Evolutionary conservation across 2,797 vertebrate genomes (phyloP).

Genomic region (Danio albolineatus): DNA sequence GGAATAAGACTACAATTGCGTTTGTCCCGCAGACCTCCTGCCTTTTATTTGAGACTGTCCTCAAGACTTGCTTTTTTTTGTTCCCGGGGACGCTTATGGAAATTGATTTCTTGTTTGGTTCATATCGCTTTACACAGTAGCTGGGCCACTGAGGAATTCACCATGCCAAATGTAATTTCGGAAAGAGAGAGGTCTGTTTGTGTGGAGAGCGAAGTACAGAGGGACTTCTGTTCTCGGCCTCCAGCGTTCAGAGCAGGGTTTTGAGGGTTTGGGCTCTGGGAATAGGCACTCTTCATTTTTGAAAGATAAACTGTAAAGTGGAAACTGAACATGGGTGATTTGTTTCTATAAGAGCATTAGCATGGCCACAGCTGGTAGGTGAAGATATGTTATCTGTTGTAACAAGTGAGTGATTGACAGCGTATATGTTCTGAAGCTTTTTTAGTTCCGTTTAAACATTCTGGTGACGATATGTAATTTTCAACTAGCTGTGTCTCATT

Average conservation of each 20-base stretch:
- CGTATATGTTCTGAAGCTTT: neutral
- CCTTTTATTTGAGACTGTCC: constrained; percentile 59
- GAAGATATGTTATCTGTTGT: constrained; percentile 10
- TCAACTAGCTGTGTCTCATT: too few species aligned
- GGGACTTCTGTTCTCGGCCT: constrained; percentile 50
- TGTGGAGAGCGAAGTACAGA: constrained; percentile 44
- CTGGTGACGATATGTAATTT: too few species aligned
- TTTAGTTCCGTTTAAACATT: constrained; percentile 9
- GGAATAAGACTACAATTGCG: constrained; percentile 67
- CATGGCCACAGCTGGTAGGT: constrained; percentile 20
- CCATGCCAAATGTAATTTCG: constrained; percentile 73
- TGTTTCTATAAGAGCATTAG: constrained; percentile 30
- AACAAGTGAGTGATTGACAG: constrained; percentile 13
- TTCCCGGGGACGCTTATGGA: constrained; percentile 59
- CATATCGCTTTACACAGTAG: constrained; percentile 76
- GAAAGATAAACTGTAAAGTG: constrained; percentile 42
- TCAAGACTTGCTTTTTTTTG: neutral
- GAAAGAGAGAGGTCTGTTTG: constrained; percentile 44
- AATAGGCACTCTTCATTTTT: constrained; percentile 21
- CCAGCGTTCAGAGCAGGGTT: constrained; percentile 9
- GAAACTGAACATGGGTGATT: constrained; percentile 44
- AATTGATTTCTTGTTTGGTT: constrained; percentile 71
- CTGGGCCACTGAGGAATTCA: constrained; percentile 68
- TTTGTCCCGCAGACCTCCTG: constrained; percentile 69
- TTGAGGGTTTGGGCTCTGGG: constrained; percentile 29